phyloP scores from a whole-genome alignment of 2,113 vertebrate species.

The Epinephelus moara region DNA sequence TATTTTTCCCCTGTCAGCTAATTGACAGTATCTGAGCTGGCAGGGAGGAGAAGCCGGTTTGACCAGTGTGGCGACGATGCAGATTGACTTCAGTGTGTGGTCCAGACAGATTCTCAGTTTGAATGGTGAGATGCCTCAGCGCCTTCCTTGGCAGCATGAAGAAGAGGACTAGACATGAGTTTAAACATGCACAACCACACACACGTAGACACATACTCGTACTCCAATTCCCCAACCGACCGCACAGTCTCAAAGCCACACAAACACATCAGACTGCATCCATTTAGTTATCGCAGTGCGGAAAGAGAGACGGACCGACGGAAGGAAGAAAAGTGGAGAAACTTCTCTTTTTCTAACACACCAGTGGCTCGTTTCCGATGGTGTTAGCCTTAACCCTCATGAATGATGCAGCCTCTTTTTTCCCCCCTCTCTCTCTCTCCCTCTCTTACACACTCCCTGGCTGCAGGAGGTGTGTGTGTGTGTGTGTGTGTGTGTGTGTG shows the following conservation, averaged over 20 bases:
- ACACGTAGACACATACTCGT: not conserved
- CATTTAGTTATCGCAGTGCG: constrained; percentile 61
- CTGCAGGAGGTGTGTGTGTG: constrained; percentile 63
- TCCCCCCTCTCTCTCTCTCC: not conserved
- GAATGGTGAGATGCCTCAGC: constrained; percentile 48
- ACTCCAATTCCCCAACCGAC: constrained; percentile 2
- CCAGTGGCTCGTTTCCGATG: constrained; percentile 50
- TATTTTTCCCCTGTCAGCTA: constrained; percentile 69
- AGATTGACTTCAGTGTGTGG: constrained; percentile 54
- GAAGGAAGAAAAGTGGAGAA: constrained; percentile 55
- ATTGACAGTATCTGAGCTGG: constrained; percentile 77
- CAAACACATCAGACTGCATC: constrained; percentile 36
- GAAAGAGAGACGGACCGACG: constrained; percentile 8
- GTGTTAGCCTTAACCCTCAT: constrained; percentile 79
- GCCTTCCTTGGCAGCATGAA: constrained; percentile 39
- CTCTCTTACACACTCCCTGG: constrained; percentile 47
- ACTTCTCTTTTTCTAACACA: constrained; percentile 58
- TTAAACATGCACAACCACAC: constrained; percentile 46
- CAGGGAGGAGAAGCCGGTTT: constrained; percentile 59
- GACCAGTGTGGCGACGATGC: constrained; percentile 32
- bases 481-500: constrained; percentile 42
- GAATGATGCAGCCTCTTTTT: constrained; percentile 76
- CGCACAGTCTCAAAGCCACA: constrained; percentile 17
- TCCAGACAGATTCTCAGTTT: constrained; percentile 56
- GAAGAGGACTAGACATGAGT: constrained; percentile 48